These are phyloP conservation scores for Hyles lineata DNA, from an alignment of 2,888 invertebrate genomes.

Conservation along the genomic window DNA sequence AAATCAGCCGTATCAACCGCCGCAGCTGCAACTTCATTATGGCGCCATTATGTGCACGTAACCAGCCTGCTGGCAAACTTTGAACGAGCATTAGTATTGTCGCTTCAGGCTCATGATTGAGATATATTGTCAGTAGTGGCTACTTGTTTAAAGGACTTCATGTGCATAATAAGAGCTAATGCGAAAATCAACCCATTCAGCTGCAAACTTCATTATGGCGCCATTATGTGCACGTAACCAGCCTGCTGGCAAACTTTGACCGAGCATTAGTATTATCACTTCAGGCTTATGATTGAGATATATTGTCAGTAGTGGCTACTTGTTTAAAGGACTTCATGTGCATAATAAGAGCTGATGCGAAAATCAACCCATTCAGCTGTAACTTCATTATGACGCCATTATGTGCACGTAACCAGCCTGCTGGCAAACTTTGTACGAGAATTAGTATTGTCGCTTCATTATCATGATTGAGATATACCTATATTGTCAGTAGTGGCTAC, in stretches of 20 bases:
- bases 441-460: neutral
- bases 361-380: neutral
- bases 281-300: neutral
- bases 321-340: neutral
- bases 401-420: neutral
- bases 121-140: neutral
- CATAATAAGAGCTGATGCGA: too few relatives aligned
- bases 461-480: neutral
- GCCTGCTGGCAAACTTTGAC: neutral
- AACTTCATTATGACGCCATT: slow-evolving; percentile 5
- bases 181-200: neutral
- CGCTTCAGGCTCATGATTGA: neutral
- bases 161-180: too few relatives aligned
- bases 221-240: neutral
- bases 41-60: neutral
- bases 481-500: neutral
- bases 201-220: slow-evolving; percentile 4
- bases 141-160: neutral
- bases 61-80: neutral
- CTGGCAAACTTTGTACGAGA: neutral
- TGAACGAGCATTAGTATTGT: neutral
- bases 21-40: slow-evolving; percentile 7
- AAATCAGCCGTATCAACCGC: slow-evolving; percentile 12
- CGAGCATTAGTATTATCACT: neutral
- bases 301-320: neutral